Evolutionary conservation across 2,797 vertebrate species (phyloP), one percentile per base, ranked within the genome.

Genomic region (Oryzias dopingdopingensis): DNA sequence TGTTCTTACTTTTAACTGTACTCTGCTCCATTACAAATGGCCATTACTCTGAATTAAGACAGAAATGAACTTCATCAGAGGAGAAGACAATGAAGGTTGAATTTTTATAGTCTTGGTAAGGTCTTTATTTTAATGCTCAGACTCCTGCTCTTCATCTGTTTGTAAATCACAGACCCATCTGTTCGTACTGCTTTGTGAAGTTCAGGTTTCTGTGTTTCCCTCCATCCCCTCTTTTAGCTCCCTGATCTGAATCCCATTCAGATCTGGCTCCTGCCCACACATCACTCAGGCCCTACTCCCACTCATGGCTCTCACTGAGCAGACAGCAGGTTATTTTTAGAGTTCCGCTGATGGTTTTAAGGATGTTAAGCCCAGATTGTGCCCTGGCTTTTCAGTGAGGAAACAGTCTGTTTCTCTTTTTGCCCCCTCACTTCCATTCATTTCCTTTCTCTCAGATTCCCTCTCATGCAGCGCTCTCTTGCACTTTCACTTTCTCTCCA

Each of bases 251-350:
- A 70, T 67, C 62, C 62, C 62, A 49, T 65, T 72, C 55, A 63
- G 62, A 62, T 58, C 62, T 29, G 20, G 67, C 75, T 73, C 68
- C 45, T 77, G 53, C 68, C 60, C 79, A 59, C 76, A 77, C 74
- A 65, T 53, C 59, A 0, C 64, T 59, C 70, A 43, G 40, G 62
- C 48, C 60, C 2, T 42, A 40, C 62, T 60, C 72, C 63, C 18
- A 56, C 72, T 70, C 61, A 77, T 68, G 76, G 56, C 71, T 72
- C 76, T 76, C 69, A 72, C 80, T 72, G 67, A 72, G 77, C 84
- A 79, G 81, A 86, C 73, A 70, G 59, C 13, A 18, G 56, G 75
- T 68, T 92, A 92, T 93, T 93, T 93, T 90, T 92, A 91, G 89
- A 83, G 64, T 73, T 46, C 59, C 17, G 43, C 67, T 84, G 85